Evolutionary conservation across 2,888 invertebrate species (phyloP).

Genomic region (Prenolepis imparis): DNA sequence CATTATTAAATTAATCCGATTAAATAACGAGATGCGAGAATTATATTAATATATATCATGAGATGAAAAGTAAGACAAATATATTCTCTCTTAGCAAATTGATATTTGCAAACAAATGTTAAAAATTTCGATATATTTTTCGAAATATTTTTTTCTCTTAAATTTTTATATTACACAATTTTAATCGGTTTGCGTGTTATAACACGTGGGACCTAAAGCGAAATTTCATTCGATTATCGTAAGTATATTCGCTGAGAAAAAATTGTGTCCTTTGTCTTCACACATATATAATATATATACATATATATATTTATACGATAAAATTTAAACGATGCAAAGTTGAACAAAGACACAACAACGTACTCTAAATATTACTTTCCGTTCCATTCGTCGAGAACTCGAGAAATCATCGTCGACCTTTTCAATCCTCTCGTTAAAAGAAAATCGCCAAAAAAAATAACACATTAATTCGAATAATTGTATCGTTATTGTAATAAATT

Average conservation of each 20-base stretch:
- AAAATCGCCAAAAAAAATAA: neutral
- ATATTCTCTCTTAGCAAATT: neutral
- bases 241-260: slow-evolving; percentile 12
- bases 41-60: neutral
- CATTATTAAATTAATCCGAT: slow-evolving; percentile 24
- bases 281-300: slow-evolving; percentile 57
- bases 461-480: neutral
- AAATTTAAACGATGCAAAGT: slow-evolving; percentile 77
- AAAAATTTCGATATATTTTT: neutral
- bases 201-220: neutral
- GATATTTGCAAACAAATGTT: slow-evolving; percentile 30
- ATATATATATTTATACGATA: slow-evolving; percentile 71
- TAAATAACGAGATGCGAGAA: slow-evolving; percentile 3
- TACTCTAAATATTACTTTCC: slow-evolving; percentile 71
- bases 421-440: neutral
- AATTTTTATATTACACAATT: neutral
- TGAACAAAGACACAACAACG: slow-evolving; percentile 73
- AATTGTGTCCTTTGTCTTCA: neutral
- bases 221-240: slow-evolving; percentile 26
- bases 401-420: slow-evolving; percentile 39
- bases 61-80: slow-evolving; percentile 20
- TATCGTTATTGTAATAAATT: neutral
- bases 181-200: slow-evolving; percentile 1
- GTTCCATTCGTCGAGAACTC: slow-evolving; percentile 59
- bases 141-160: neutral